Evolutionary conservation across 2,888 invertebrate species (phyloP), one percentile per base, ranked within the genome.

Genomic region (Melitaea athalia): DNA sequence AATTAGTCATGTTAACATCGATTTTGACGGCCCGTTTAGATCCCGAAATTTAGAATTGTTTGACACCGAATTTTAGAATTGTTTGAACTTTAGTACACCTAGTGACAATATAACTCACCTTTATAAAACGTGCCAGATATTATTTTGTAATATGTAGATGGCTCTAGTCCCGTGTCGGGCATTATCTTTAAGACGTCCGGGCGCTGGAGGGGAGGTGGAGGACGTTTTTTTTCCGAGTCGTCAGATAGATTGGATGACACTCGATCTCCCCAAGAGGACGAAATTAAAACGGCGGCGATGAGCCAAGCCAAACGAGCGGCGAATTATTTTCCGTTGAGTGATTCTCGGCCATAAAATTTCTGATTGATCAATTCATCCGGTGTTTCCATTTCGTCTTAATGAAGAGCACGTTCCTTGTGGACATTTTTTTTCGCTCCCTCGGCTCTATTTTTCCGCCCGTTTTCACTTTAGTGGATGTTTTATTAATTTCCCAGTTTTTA

Each of bases 241-340:
- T 87, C 90, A 88, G 88, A 91, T 89, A 92, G 91, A 92, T 92
- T 91, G 91, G 90, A 92, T 88, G 92, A 91, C 91, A 92, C 92
- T 89, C 91, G 91, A 92, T 91, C 91, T 89, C 90, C 88, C 91
- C 88, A 82, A 88, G 90, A 89, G 88, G 84, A 86, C 89, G 86
- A 89, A 92, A 91, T 92, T 91, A 92, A 92, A 92, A 91, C 87
- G 89, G 85, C 86, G 87, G 88, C 89, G 88, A 91, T 90, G 91
- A 89, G 88, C 89, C 91, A 82, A 84, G 85, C 85, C 87, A 85
- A 89, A 89, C 85, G 87, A 87, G 88, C 87, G 84, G 83, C 84
- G 89, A 89, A 91, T 91, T 91, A 91, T 91, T 91, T 91, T 90
- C 88, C 91, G 90, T 89, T 92, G 91, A 92, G 92, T 92, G 92